Base-by-base conservation (phyloP, 2,797 vertebrate genomes). In the Arnoldichthys spilopterus region DNA sequence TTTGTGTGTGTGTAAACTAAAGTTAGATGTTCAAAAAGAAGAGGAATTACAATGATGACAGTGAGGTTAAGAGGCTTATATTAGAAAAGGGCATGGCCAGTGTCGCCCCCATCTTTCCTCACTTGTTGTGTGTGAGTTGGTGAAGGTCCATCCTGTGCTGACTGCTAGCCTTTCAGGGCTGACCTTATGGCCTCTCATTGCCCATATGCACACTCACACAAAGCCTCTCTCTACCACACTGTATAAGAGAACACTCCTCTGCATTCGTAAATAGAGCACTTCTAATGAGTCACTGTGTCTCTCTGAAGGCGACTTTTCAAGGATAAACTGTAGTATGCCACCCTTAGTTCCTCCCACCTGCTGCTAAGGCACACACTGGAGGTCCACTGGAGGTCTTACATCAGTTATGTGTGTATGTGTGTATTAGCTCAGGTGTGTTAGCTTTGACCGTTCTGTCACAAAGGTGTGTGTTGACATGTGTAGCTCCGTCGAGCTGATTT, bases 351-450 rank as follows among this genome's bases (percentile, higher is more conserved):
- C 32, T 53, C 11, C 12, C 28, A 61, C 58, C 58, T 32, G 6
- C 16, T 43, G 63, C 22, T 43, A 43, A 20, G 11, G 40, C 20
- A 47, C 34, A 18, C 28, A 61, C 49, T 28, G 22, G 0, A 6
- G 54, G 26, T 34, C 47, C 53, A 37, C 18, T n/a, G 15, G 28
- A 11, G 6, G 6, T 22, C 12, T 69, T 82, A 62, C 59, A 40
- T 91, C 90, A 86, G 89, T 82, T 82, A 32, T 84, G 78, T 86
- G 85, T 81, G 77, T 74, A 84, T 49, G 22, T 54, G 63, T 58
- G 58, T 76, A 84, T 84, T n/a, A n/a, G n/a, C n/a, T 91, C 91
- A 94, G 92, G 91, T 93, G 92, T 92, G 91, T 93, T 92, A 90
- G 90, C 88, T 89, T 62, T 79, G 87, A 87, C 86, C 85, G 83